Base-by-base conservation (phyloP, 2,797 vertebrate species). In the Morelia viridis region DNA sequence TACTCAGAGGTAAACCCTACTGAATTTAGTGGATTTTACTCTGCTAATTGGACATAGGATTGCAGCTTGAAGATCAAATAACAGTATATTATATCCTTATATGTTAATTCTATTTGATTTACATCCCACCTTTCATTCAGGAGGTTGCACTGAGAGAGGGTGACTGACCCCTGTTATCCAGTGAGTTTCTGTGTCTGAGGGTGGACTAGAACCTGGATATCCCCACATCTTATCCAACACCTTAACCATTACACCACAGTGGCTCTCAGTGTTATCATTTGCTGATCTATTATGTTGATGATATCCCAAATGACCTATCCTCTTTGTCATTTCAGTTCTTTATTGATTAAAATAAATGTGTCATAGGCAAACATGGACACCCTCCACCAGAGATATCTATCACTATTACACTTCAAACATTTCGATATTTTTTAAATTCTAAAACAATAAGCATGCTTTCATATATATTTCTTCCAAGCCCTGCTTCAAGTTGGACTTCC, bases 41-140 rank as follows among this genome's bases (percentile, higher is more conserved):
- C 15, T 53, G 7, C 31, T 88, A 46, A 62, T 13, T 28, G 12
- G 41, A 17, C 24, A 11, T n/a, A n/a, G 22, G 13, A n/a, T 19
- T 88, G 11, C 22, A 76, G 53, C 65, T 19, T 92, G 93, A 95
- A 95, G 95, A 94, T 24, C 94, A 93, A 90, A 94, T 13, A 96
- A 85, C 46, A 93, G 85, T 4, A 17, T 93, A 90, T 91, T 1
- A 0, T 80, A 56, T 28, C 26, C 10, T 12, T 28, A 28, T 64
- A n/a, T 65, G 62, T n/a, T 65, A 28, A n/a, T 28, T 65, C 28
- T 28, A 11, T n/a, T 28, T 65, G 28, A 65, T 65, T 65, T 65
- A 65, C 62, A 65, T 65, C 10, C 62, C 28, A 65, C 62, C 28
- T n/a, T n/a, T 65, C 10, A n/a, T 65, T 65, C 26, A 65, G 26